Percentiles rank a stretch among this genome's conserved stretches.
These are phyloP conservation scores for Cettia cetti DNA, from an alignment of 2,113 vertebrate species.

Conservation along the genomic window DNA sequence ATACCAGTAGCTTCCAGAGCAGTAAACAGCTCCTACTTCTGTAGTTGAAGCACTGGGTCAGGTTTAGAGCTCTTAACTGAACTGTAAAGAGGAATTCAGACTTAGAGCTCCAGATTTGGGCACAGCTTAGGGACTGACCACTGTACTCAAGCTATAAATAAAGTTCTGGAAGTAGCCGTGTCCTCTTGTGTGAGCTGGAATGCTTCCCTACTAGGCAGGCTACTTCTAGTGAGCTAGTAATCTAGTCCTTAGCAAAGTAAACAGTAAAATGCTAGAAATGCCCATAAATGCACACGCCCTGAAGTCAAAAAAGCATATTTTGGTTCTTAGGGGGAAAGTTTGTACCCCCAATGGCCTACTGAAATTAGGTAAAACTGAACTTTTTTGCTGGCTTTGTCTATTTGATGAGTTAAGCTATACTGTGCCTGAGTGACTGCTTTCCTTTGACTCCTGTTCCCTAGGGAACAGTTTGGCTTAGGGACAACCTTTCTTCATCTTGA, in stretches of 20 bases:
- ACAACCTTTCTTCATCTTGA: neutral
- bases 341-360: neutral
- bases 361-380: neutral
- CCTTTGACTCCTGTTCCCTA: neutral
- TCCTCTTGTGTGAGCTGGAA: neutral
- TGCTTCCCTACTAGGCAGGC: neutral
- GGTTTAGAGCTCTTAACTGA: neutral
- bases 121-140: neutral
- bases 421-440: neutral
- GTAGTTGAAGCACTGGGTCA: neutral
- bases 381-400: neutral
- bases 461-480: neutral
- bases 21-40: neutral
- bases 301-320: neutral
- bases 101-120: neutral
- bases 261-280: neutral
- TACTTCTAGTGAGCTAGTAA: neutral
- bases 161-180: neutral
- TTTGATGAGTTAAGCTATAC: neutral
- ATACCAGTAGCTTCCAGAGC: neutral
- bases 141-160: conserved; percentile 5
- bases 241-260: neutral
- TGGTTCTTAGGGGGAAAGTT: neutral
- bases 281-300: neutral
- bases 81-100: neutral